A percentile compares a stretch with the other conserved stretches of the same genome.
Evolutionary conservation across 2,113 vertebrate species (phyloP).

Genomic region (Hemibagrus wyckioides): DNA sequence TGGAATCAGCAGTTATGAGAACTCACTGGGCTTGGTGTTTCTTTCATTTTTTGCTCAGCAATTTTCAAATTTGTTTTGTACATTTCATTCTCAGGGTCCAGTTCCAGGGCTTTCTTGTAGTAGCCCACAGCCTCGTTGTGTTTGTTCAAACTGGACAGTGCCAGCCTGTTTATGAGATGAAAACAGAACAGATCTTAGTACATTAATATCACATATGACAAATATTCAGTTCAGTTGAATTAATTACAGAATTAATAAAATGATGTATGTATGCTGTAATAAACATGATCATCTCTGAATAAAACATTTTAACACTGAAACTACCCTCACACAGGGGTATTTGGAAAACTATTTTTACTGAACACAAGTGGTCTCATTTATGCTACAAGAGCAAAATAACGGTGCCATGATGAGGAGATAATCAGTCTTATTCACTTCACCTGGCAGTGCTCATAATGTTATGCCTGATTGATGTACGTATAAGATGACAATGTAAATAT

Average conservation of each 20-base stretch:
- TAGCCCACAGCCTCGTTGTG: constrained; percentile 87
- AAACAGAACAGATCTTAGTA: not conserved
- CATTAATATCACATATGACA: not conserved
- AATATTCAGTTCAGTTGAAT: not conserved
- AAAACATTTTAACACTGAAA: not conserved
- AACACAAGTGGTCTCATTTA: not conserved
- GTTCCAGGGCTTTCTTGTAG: constrained; percentile 91
- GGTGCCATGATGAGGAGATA: too few relatives aligned
- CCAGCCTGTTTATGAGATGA: constrained; percentile 73
- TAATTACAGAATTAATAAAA: not conserved
- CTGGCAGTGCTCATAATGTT: too few relatives aligned
- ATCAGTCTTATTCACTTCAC: too few relatives aligned
- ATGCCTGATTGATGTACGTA: too few relatives aligned
- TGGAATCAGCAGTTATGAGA: not conserved
- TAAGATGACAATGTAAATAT: too few relatives aligned
- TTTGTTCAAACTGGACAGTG: constrained; percentile 91
- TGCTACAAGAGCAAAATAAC: too few relatives aligned
- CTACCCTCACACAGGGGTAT: not conserved
- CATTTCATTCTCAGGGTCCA: constrained; percentile 93
- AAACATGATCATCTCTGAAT: not conserved
- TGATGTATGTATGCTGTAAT: too few relatives aligned
- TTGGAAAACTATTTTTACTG: not conserved
- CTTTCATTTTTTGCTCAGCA: constrained; percentile 90
- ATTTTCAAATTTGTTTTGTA: constrained; percentile 95
- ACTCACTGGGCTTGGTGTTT: constrained; percentile 86